Percentiles rank a stretch among this genome's conserved stretches.
Evolutionary conservation across 2,888 invertebrate species (phyloP).

Genomic region (Boloria euphrosyne): DNA sequence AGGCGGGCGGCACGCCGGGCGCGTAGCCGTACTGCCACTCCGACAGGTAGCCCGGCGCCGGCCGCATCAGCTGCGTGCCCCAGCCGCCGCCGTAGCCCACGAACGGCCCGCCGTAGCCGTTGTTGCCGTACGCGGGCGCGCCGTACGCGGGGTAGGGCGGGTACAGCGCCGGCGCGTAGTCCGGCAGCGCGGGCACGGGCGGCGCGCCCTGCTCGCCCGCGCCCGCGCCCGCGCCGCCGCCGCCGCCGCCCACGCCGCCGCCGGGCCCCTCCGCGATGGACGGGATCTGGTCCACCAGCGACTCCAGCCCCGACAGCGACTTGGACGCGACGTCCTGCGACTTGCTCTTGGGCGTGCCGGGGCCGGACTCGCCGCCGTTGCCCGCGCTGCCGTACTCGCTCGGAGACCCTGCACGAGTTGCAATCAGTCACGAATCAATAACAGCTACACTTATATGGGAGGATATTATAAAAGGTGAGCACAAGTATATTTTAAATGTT

Average conservation of each 20-base stretch:
- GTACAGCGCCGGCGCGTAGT: constrained; percentile 59
- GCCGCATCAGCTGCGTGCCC: constrained; percentile 75
- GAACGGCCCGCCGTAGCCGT: constrained; percentile 69
- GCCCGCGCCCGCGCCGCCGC: constrained; percentile 71
- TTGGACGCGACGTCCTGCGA: constrained; percentile 91
- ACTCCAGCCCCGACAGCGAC: constrained; percentile 92
- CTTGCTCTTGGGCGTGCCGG: constrained; percentile 69
- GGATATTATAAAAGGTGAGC: too few relatives aligned
- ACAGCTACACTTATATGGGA: too few relatives aligned
- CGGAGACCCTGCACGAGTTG: constrained; percentile 54
- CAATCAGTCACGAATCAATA: not conserved
- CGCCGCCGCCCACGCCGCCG: constrained; percentile 36
- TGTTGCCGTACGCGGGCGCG: constrained; percentile 63
- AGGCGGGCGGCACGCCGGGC: constrained; percentile 57
- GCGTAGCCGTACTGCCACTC: constrained; percentile 78
- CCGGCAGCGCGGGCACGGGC: constrained; percentile 56
- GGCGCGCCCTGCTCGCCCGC: constrained; percentile 44
- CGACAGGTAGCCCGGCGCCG: constrained; percentile 76
- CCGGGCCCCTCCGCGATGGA: constrained; percentile 89
- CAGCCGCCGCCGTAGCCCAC: constrained; percentile 77
- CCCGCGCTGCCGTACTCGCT: constrained; percentile 63
- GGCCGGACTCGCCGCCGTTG: constrained; percentile 30
- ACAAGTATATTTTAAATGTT: too few relatives aligned
- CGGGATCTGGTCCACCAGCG: constrained; percentile 95
- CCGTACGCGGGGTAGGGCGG: constrained; percentile 66